Percentiles rank a stretch among this genome's conserved stretches.
Evolutionary conservation across 2,113 vertebrate species (phyloP).

Genomic region (Spilogale gracilis): DNA sequence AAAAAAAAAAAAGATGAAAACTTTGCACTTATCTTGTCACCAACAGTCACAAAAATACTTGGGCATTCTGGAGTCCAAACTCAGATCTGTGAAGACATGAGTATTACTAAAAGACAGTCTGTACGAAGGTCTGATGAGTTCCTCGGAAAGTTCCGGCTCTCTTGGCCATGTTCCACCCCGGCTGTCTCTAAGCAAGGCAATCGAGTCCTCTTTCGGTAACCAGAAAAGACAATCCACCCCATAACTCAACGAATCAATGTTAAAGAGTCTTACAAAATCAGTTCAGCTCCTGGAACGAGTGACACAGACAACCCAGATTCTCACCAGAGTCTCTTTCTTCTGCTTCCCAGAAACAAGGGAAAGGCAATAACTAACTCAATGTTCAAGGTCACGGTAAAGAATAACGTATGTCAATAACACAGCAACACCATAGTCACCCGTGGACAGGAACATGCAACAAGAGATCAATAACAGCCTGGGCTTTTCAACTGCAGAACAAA

Average conservation of each 20-base stretch:
- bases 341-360: slow-evolving; percentile 23
- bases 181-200: background rate
- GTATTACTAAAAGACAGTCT: background rate
- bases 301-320: background rate
- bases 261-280: background rate
- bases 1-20: too few species aligned
- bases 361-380: background rate
- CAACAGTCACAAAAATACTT: background rate
- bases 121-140: background rate
- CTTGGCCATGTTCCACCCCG: background rate
- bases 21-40: background rate
- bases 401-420: background rate
- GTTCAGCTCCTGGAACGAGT: background rate
- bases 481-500: background rate
- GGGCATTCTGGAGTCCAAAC: background rate
- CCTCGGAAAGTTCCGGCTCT: background rate
- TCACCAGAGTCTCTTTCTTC: too few species aligned
- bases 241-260: background rate
- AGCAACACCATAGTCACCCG: background rate
- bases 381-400: background rate
- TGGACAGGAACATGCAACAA: background rate
- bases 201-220: background rate
- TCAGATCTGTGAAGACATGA: background rate
- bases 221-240: background rate
- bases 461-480: background rate